Evolutionary conservation across 2,888 invertebrate genomes (phyloP).

Genomic region (Mactromeris polynyma): DNA sequence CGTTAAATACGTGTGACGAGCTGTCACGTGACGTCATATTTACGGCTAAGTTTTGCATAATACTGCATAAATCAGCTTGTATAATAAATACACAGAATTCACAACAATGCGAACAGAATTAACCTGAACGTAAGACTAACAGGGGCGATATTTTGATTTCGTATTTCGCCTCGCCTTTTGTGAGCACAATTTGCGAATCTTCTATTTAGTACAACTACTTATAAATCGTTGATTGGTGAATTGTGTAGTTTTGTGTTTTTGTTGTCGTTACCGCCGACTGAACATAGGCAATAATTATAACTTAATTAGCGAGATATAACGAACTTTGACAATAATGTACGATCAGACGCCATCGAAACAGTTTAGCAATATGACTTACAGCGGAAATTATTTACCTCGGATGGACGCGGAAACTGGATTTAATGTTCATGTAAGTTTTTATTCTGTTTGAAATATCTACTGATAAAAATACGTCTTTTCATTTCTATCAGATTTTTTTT

Average conservation of each 20-base stretch:
- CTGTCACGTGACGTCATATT: conserved; percentile 30
- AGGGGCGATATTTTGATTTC: conserved; percentile 19
- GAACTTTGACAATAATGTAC: conserved; percentile 1
- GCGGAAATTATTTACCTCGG: conserved; percentile 48
- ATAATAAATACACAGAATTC: not conserved
- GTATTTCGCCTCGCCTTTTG: not conserved
- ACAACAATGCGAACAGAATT: not conserved
- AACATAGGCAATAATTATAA: conserved; percentile 18
- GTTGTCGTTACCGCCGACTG: conserved; percentile 19
- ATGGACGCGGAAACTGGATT: conserved; percentile 60
- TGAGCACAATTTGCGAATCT: conserved; percentile 5
- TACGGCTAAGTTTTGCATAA: conserved; percentile 25
- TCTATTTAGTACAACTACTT: not conserved
- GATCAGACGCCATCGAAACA: conserved; percentile 8
- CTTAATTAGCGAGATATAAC: not conserved
- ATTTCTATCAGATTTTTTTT: too few relatives aligned
- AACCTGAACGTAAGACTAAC: not conserved
- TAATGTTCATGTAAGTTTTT: conserved; percentile 50
- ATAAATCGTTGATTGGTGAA: conserved; percentile 6
- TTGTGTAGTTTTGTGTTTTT: conserved; percentile 19
- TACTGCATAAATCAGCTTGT: conserved; percentile 31
- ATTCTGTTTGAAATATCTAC: too few relatives aligned
- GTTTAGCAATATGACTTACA: conserved; percentile 60
- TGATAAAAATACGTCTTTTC: too few relatives aligned
- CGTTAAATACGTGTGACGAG: conserved; percentile 19